Percentiles rank a stretch among this genome's conserved stretches.
Evolutionary conservation across 2,797 vertebrate genomes (phyloP).

Genomic region (Lophius americanus): DNA sequence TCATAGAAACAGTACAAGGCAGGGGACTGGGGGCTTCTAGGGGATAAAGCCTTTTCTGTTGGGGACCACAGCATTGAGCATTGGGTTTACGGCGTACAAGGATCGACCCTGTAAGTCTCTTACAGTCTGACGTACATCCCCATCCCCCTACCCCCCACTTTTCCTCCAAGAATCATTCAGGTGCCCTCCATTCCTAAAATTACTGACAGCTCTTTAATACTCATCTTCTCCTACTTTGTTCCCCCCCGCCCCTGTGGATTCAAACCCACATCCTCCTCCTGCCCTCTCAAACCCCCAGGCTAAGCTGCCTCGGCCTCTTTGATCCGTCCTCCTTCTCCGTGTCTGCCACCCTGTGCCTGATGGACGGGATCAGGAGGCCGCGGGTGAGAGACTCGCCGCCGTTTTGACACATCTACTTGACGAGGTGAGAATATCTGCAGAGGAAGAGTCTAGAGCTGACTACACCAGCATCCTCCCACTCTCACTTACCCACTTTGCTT

Average conservation of each 20-base stretch:
- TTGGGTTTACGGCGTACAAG: too few relatives aligned
- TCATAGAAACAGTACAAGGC: too few relatives aligned
- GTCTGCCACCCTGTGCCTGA: constrained; percentile 41
- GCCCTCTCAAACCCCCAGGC: constrained; percentile 42
- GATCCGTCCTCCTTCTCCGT: constrained; percentile 1
- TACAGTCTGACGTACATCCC: not conserved
- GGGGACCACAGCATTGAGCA: too few relatives aligned
- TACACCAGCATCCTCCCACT: not conserved
- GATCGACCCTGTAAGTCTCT: not conserved
- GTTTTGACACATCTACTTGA: constrained; percentile 66
- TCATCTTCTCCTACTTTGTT: constrained; percentile 18
- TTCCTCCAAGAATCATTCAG: not conserved
- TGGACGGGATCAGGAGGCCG: constrained; percentile 53
- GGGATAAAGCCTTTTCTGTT: too few relatives aligned
- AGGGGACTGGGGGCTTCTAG: too few relatives aligned
- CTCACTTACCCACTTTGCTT: constrained; percentile 26
- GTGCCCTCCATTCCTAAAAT: constrained; percentile 1
- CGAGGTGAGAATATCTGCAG: constrained; percentile 69
- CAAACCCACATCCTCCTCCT: constrained; percentile 23
- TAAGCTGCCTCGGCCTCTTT: constrained; percentile 34
- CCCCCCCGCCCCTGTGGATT: constrained; percentile 5
- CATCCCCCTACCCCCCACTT: not conserved
- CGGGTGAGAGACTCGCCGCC: constrained; percentile 33
- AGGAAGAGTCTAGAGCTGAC: constrained; percentile 28
- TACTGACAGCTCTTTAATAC: constrained; percentile 26